phyloP scores from a whole-genome alignment of 2,113 vertebrate genomes.

The Sinocyclocheilus rhinocerous region DNA sequence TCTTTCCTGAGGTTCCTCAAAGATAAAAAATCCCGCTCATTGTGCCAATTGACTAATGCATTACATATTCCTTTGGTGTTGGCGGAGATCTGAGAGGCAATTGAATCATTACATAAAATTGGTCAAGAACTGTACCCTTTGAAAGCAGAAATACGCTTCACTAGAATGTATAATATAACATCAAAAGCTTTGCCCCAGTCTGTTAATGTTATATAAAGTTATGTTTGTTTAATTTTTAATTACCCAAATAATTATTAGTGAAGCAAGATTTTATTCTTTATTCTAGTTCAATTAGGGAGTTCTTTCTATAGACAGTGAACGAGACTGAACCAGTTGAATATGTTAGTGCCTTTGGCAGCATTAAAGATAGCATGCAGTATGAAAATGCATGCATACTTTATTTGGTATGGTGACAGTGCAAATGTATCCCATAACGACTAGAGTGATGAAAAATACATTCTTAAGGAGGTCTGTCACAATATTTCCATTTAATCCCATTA shows the following conservation, averaged over 20 bases:
- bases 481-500: neutral
- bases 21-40: constrained; percentile 8
- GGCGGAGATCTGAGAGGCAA: constrained; percentile 34
- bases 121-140: constrained; percentile 36
- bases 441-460: neutral
- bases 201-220: constrained; percentile 20
- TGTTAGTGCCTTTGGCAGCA: constrained; percentile 46
- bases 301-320: constrained; percentile 46
- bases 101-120: constrained; percentile 31
- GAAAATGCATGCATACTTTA: constrained; percentile 39
- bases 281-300: constrained; percentile 46
- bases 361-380: constrained; percentile 44
- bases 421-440: constrained; percentile 1
- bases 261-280: constrained; percentile 53
- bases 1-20: constrained; percentile 23
- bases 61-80: constrained; percentile 32
- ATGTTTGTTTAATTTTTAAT: constrained; percentile 57
- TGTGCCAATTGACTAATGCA: neutral
- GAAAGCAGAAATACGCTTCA: constrained; percentile 30
- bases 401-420: constrained; percentile 19
- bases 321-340: constrained; percentile 43
- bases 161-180: constrained; percentile 40
- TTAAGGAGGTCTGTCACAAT: neutral
- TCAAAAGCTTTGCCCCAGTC: constrained; percentile 55
- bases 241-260: constrained; percentile 52